phyloP scores from a whole-genome alignment of 2,113 vertebrate species.

The Cairina moschata region DNA sequence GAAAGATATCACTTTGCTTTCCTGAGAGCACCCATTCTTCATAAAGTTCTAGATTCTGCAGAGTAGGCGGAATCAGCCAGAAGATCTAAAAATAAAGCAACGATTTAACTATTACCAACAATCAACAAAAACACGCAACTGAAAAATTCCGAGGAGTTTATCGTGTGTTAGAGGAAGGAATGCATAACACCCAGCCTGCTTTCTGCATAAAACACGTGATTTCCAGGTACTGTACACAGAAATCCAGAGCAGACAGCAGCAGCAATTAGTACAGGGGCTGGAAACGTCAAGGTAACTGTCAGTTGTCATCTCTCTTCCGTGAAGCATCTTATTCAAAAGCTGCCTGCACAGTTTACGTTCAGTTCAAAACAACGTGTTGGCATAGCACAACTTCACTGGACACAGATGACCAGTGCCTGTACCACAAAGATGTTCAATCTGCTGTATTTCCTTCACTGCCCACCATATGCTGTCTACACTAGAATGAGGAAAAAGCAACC shows the following conservation, averaged over 20 bases:
- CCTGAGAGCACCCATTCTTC: conserved; percentile 98
- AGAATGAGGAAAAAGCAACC: neutral
- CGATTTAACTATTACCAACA: conserved; percentile 20
- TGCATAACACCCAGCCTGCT: fast-evolving
- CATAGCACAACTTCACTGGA: neutral
- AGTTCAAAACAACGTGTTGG: neutral
- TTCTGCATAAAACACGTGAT: neutral
- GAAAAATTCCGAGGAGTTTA: neutral
- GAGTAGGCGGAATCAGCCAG: conserved; percentile 95
- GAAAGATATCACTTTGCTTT: conserved; percentile 96
- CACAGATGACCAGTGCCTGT: neutral
- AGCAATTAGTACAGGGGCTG: conserved; percentile 21
- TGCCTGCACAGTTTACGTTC: neutral
- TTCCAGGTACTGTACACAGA: neutral
- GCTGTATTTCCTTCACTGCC: neutral
- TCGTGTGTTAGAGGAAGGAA: neutral
- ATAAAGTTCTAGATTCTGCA: conserved; percentile 93
- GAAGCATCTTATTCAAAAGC: conserved; percentile 19
- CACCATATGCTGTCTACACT: neutral
- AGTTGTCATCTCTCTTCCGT: neutral
- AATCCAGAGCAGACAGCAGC: neutral
- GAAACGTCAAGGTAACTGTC: neutral
- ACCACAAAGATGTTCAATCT: neutral
- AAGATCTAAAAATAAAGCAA: conserved; percentile 85
- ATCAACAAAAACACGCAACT: neutral